A percentile compares a stretch with the other conserved stretches of the same genome.
These are phyloP conservation scores for Drosophila sp. DNA, from an alignment of 1,140 invertebrate species.

Conservation along the genomic window DNA sequence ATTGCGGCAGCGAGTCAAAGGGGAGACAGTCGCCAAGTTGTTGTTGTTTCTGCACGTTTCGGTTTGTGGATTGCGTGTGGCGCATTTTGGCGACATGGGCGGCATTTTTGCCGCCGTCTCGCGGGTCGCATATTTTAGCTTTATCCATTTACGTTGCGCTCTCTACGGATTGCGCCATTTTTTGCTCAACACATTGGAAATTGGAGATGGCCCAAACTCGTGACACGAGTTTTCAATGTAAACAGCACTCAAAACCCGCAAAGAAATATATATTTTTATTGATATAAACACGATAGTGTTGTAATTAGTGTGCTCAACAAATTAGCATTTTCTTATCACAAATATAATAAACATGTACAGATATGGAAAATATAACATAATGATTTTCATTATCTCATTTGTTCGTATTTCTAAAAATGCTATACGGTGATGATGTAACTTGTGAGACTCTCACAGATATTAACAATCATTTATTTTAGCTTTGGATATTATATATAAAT, in stretches of 20 bases:
- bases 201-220: constrained; percentile 28
- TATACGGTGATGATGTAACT: too few species aligned
- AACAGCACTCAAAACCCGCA: not conserved
- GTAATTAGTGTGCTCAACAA: too few species aligned
- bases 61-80: constrained; percentile 68
- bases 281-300: too few species aligned
- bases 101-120: constrained; percentile 67
- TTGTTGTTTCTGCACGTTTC: constrained; percentile 44
- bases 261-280: too few species aligned
- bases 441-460: too few species aligned
- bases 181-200: constrained; percentile 43
- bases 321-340: too few species aligned
- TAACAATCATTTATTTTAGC: not conserved
- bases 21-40: constrained; percentile 35
- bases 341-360: too few species aligned
- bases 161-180: constrained; percentile 74
- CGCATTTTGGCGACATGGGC: constrained; percentile 78
- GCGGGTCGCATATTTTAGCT: constrained; percentile 71
- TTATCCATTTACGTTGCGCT: constrained; percentile 65
- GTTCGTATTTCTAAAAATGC: too few species aligned
- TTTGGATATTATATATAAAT: too few species aligned
- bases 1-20: constrained; percentile 37
- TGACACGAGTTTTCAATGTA: not conserved
- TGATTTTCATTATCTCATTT: too few species aligned
- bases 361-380: too few species aligned